These are phyloP conservation scores for Balearica regulorum DNA, from an alignment of 2,797 vertebrate genomes.

Conservation along the genomic window DNA sequence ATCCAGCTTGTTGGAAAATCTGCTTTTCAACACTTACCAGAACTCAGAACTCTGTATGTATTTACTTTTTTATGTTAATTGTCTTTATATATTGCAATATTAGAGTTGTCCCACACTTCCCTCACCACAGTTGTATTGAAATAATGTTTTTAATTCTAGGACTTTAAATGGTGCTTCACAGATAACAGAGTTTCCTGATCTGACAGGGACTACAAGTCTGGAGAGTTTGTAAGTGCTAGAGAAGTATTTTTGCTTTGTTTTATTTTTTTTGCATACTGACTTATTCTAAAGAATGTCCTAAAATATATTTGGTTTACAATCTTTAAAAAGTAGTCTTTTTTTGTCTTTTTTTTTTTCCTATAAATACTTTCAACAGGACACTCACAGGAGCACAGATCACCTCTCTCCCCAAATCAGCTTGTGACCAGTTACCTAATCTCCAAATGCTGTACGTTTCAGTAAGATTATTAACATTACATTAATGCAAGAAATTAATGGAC, in stretches of 20 bases:
- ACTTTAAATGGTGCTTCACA: slow-evolving; percentile 91
- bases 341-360: slow-evolving; percentile 30
- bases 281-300: not conserved
- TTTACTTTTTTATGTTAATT: not conserved
- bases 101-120: not conserved
- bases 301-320: not conserved
- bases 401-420: slow-evolving; percentile 82
- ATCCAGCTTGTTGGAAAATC: slow-evolving; percentile 91
- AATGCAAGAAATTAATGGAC: slow-evolving; percentile 34
- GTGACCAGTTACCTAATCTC: slow-evolving; percentile 88
- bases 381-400: slow-evolving; percentile 89
- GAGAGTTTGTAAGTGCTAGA: slow-evolving; percentile 87
- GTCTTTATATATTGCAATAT: not conserved
- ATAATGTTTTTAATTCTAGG: slow-evolving; percentile 67
- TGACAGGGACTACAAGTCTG: slow-evolving; percentile 87
- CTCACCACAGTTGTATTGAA: not conserved
- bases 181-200: slow-evolving; percentile 89
- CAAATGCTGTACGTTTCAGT: slow-evolving; percentile 87
- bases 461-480: slow-evolving; percentile 32
- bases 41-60: slow-evolving; percentile 88
- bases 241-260: not conserved
- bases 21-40: slow-evolving; percentile 90
- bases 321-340: not conserved
- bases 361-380: slow-evolving; percentile 79
- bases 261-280: not conserved